These are phyloP conservation scores for Armadillidium nasatum DNA, from an alignment of 1,140 invertebrate species.

Conservation along the genomic window DNA sequence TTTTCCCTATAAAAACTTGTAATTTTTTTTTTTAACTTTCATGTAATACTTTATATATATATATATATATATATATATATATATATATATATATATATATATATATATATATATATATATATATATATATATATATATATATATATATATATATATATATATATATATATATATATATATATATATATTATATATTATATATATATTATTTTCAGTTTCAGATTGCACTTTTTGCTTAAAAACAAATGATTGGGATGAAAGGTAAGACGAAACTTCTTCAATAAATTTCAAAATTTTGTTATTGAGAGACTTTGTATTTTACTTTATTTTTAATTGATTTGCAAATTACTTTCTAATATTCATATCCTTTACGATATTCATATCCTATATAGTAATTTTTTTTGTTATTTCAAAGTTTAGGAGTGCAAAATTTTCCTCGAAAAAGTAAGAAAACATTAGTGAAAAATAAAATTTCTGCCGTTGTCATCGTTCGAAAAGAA, in stretches of 20 bases:
- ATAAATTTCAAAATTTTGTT: background rate
- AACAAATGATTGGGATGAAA: background rate
- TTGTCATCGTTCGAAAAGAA: background rate
- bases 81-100: too few species aligned
- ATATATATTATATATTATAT: too few species aligned
- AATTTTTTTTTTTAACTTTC: too few species aligned
- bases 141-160: too few species aligned
- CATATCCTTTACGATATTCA: background rate
- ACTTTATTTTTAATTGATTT: background rate
- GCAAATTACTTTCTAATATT: background rate
- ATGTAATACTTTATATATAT: too few species aligned
- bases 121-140: too few species aligned
- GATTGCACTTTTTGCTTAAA: background rate
- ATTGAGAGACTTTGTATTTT: background rate
- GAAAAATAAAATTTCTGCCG: background rate
- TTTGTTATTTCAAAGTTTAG: constrained; percentile 2
- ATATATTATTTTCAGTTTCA: background rate
- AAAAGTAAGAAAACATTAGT: background rate
- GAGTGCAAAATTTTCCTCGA: background rate
- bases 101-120: too few species aligned
- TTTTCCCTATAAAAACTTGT: too few species aligned
- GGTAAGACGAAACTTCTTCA: background rate
- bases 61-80: too few species aligned
- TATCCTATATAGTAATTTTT: background rate
- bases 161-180: too few species aligned